Conservation (phyloP, 2,113 vertebrate genomes). For the Serinus canaria region DNA sequence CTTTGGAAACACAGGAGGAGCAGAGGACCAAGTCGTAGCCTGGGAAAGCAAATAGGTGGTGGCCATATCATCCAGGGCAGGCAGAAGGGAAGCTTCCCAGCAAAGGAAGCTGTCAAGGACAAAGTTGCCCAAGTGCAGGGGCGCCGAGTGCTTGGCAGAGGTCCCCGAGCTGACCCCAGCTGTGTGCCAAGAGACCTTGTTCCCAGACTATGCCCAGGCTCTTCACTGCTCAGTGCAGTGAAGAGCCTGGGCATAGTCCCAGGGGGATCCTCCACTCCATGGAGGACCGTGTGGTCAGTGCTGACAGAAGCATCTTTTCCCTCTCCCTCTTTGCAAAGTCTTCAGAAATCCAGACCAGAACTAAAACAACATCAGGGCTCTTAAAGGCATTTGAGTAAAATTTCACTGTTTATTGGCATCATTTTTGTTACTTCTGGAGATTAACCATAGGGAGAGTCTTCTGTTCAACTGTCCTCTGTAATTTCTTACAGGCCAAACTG, state of each 20-base stretch:
- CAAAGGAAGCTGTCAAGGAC: background rate
- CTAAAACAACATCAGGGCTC: background rate
- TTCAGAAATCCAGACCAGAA: background rate
- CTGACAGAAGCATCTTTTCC: background rate
- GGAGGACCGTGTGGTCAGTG: background rate
- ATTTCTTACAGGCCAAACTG: background rate
- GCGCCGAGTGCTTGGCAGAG: background rate
- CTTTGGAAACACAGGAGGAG: background rate
- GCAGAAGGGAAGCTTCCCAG: background rate
- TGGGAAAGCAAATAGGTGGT: background rate
- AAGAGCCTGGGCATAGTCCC: background rate
- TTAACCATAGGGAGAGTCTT: background rate
- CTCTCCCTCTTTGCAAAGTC: background rate
- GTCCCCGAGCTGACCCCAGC: background rate
- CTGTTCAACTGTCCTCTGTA: background rate
- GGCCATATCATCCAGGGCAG: background rate
- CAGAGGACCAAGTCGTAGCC: background rate
- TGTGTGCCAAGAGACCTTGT: background rate
- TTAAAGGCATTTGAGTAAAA: background rate
- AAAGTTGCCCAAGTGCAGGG: background rate
- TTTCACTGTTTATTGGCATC: background rate
- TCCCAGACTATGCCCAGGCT: no score
- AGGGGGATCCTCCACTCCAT: background rate
- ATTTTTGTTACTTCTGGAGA: background rate
- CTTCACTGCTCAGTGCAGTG: fast-evolving